Percentiles rank a stretch among this genome's conserved stretches.
These are phyloP conservation scores for Cyclophora punctaria DNA, from an alignment of 2,888 invertebrate species.

Conservation along the genomic window DNA sequence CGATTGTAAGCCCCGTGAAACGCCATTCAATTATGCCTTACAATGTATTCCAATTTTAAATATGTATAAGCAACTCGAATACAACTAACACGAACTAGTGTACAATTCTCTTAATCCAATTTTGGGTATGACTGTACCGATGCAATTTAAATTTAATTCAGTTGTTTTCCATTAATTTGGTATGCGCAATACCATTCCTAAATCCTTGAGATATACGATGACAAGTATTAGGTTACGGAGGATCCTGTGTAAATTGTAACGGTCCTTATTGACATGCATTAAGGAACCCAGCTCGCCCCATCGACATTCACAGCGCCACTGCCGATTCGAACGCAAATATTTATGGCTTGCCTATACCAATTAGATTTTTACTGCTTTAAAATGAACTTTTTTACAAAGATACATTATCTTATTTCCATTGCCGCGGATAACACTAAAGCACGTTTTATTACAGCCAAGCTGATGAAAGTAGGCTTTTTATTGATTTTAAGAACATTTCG, in stretches of 20 bases:
- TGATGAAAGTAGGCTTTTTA: conserved; percentile 68
- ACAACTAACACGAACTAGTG: too few relatives aligned
- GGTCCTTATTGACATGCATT: conserved; percentile 63
- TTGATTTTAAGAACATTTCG: conserved; percentile 67
- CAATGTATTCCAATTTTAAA: too few relatives aligned
- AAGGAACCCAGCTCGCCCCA: conserved; percentile 43
- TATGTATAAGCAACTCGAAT: too few relatives aligned
- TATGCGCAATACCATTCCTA: conserved; percentile 19
- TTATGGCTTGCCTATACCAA: conserved; percentile 56
- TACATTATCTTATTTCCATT: conserved; percentile 65
- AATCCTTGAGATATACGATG: conserved; percentile 40
- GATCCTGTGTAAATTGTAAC: conserved; percentile 44
- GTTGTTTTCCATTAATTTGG: conserved; percentile 15
- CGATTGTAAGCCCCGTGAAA: conserved; percentile 1
- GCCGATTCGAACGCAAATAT: conserved; percentile 51
- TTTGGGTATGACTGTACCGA: too few relatives aligned
- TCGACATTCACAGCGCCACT: conserved; percentile 51
- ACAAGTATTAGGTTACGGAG: conserved; percentile 40
- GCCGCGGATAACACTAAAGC: conserved; percentile 63
- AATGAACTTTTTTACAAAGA: conserved; percentile 54
- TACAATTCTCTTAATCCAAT: too few relatives aligned
- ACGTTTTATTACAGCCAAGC: conserved; percentile 62
- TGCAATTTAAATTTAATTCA: too few relatives aligned
- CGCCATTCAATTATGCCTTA: background rate
- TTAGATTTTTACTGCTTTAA: conserved; percentile 60